Percentiles rank a stretch among this genome's conserved stretches.
Evolutionary conservation across 2,888 invertebrate genomes (phyloP).

Genomic region (Tetramorium bicarinatum): DNA sequence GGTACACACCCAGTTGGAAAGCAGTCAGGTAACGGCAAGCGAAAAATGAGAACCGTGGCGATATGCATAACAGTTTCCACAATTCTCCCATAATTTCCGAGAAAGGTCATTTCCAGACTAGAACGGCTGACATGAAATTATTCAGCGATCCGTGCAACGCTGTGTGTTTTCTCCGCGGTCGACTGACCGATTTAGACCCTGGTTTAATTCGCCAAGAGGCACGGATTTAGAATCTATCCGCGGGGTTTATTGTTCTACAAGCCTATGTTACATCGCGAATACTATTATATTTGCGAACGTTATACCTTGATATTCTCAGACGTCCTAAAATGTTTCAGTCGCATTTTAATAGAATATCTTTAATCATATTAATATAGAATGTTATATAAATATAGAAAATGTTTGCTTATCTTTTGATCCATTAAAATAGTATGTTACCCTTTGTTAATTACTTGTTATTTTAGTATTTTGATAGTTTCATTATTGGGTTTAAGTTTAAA

Average conservation of each 20-base stretch:
- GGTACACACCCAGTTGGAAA: not conserved
- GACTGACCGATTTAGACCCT: conserved; percentile 20
- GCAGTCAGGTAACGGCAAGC: not conserved
- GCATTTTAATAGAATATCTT: not conserved
- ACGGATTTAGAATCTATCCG: conserved; percentile 12
- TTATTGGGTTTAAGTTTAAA: not conserved
- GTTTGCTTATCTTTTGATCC: not conserved
- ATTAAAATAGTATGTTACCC: not conserved
- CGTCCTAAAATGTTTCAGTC: not conserved
- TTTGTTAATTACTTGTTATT: not conserved
- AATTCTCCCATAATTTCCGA: conserved; percentile 18
- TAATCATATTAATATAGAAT: not conserved
- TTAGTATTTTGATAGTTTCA: not conserved
- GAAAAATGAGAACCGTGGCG: not conserved
- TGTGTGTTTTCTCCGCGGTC: not conserved
- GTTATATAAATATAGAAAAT: not conserved
- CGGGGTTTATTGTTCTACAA: conserved; percentile 1
- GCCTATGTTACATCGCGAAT: not conserved
- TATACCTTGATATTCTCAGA: not conserved
- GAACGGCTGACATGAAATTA: conserved; percentile 16
- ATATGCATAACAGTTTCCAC: conserved; percentile 21
- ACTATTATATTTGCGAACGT: not conserved
- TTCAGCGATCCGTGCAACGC: conserved; percentile 14
- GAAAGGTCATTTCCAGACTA: conserved; percentile 30
- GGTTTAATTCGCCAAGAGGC: conserved; percentile 19